A percentile compares a stretch with the other conserved stretches of the same genome.
phyloP scores from a whole-genome alignment of 2,888 invertebrate genomes.

The Halictus ligatus region DNA sequence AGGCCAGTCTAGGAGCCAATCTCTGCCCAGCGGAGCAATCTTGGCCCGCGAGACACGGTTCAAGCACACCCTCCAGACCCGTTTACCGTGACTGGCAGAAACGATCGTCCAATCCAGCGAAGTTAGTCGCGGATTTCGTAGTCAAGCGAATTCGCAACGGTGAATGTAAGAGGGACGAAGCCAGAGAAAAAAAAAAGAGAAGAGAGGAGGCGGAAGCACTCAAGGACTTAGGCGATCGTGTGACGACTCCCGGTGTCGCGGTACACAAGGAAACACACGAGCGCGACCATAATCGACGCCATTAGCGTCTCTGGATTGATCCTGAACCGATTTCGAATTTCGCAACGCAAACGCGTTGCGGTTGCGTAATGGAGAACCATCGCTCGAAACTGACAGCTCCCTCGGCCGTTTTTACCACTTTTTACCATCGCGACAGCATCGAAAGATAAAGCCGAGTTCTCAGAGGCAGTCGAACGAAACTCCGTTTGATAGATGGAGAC shows the following conservation, averaged over 20 bases:
- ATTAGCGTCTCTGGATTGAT: background rate
- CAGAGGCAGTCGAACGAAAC: background rate
- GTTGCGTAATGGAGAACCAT: background rate
- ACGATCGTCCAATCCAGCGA: background rate
- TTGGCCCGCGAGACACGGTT: no score
- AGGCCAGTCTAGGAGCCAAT: no score
- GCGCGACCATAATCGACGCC: conserved; percentile 20
- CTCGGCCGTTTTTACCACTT: no score
- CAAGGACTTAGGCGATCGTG: conserved; percentile 53
- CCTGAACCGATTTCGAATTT: background rate
- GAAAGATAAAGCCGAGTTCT: background rate
- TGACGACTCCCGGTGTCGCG: conserved; percentile 25
- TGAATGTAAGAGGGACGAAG: conserved; percentile 51
- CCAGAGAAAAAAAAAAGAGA: conserved; percentile 24
- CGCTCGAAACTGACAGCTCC: background rate
- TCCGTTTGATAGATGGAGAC: background rate
- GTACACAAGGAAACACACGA: conserved; percentile 7
- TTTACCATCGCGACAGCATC: no score
- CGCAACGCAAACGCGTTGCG: background rate
- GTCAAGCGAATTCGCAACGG: conserved; percentile 43
- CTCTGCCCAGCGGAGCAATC: no score
- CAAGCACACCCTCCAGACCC: background rate
- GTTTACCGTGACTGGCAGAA: background rate
- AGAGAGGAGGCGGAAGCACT: conserved; percentile 51
- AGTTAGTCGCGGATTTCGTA: conserved; percentile 17